These are phyloP conservation scores for Diplazon laetatorius DNA, from an alignment of 2,888 invertebrate species.

Conservation along the genomic window DNA sequence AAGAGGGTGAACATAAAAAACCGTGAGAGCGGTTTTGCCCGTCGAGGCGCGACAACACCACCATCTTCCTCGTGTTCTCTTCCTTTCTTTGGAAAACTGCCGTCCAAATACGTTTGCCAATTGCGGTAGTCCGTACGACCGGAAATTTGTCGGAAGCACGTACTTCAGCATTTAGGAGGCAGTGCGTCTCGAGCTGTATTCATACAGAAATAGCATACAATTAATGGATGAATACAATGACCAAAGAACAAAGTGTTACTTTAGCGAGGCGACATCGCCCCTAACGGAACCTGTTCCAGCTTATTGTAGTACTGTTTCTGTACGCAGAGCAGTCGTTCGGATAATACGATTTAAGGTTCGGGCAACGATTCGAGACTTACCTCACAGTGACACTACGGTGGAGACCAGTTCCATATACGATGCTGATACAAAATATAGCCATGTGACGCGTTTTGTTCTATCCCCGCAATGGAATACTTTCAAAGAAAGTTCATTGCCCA, in stretches of 20 bases:
- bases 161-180: constrained; percentile 21
- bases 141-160: constrained; percentile 19
- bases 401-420: too few relatives aligned
- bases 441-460: too few relatives aligned
- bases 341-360: neutral
- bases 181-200: neutral
- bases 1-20: constrained; percentile 59
- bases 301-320: neutral
- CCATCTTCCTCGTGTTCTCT: constrained; percentile 29
- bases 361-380: neutral
- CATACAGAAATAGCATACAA: neutral
- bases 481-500: neutral
- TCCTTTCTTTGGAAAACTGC: constrained; percentile 34
- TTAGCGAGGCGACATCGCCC: neutral
- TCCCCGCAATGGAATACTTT: neutral
- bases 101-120: constrained; percentile 40
- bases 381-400: too few relatives aligned
- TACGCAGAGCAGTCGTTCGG: neutral
- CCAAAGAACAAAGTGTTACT: constrained; percentile 37
- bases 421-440: too few relatives aligned
- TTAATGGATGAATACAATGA: constrained; percentile 5
- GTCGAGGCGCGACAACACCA: constrained; percentile 39
- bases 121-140: constrained; percentile 19
- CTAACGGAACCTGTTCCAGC: constrained; percentile 6
- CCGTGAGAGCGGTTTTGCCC: constrained; percentile 56